phyloP scores from a whole-genome alignment of 2,797 vertebrate species.

The Sciaenops ocellatus region DNA sequence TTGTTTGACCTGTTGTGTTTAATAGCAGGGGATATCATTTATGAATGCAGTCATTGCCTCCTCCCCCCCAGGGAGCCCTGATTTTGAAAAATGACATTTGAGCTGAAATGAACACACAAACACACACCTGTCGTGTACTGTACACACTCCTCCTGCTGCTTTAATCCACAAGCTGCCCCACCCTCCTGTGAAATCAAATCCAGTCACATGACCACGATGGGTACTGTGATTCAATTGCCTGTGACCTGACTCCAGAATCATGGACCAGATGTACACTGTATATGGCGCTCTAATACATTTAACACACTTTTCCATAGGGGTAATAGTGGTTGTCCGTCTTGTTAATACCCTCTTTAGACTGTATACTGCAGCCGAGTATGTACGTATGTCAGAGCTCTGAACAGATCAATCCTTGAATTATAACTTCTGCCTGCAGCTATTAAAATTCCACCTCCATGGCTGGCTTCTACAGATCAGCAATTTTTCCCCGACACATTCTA shows the following conservation, averaged over 20 bases:
- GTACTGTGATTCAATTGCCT: conserved; percentile 45
- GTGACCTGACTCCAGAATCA: conserved; percentile 36
- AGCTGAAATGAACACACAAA: conserved; percentile 6
- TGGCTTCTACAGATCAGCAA: conserved; percentile 8
- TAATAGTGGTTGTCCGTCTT: not conserved
- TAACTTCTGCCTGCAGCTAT: conserved; percentile 27
- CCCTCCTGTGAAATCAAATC: conserved; percentile 31
- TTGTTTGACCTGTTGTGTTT: conserved; percentile 9
- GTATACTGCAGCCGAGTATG: not conserved
- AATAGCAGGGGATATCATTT: not conserved
- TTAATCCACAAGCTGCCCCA: conserved; percentile 20
- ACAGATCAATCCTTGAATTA: conserved; percentile 47
- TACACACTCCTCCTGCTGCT: conserved; percentile 3
- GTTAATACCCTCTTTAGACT: conserved; percentile 18
- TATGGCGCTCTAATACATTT: conserved; percentile 28
- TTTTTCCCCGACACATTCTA: not conserved
- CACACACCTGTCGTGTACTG: conserved; percentile 7
- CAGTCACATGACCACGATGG: conserved; percentile 7
- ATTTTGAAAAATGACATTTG: conserved; percentile 14
- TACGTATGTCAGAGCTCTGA: conserved; percentile 9
- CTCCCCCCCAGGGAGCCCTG: conserved; percentile 2
- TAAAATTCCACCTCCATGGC: conserved; percentile 3
- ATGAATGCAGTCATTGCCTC: conserved; percentile 9
- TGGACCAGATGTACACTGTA: conserved; percentile 1
- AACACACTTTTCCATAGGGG: conserved; percentile 42